Percentiles rank a stretch among this genome's conserved stretches.
These are phyloP conservation scores for Gnatocerus cornutus DNA, from an alignment of 2,888 invertebrate genomes.

Conservation along the genomic window DNA sequence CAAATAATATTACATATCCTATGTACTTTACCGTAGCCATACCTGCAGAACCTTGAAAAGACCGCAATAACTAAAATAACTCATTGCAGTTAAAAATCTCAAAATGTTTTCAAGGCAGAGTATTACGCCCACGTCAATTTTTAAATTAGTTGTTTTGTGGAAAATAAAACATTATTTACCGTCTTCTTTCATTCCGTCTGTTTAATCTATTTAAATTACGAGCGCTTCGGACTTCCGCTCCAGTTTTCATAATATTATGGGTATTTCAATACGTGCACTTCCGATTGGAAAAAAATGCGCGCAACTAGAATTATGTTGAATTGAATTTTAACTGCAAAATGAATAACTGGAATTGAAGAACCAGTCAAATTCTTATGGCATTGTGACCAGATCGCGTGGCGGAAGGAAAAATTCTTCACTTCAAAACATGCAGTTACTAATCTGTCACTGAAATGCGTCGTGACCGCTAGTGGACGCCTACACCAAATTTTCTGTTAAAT, in stretches of 20 bases:
- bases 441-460: no score
- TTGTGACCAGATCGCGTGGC: no score
- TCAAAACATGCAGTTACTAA: no score
- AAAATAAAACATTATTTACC: neutral
- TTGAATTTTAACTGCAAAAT: no score
- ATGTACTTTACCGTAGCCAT: neutral
- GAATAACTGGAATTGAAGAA: no score
- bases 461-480: no score
- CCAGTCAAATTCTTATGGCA: no score
- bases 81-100: neutral
- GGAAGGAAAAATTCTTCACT: no score
- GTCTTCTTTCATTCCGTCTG: neutral
- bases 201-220: slow-evolving; percentile 4
- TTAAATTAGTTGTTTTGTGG: neutral
- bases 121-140: neutral
- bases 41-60: neutral
- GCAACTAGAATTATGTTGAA: no score
- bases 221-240: neutral
- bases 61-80: neutral
- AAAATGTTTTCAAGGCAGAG: neutral
- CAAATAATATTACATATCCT: no score
- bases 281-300: no score
- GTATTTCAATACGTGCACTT: neutral
- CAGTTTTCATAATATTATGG: neutral
- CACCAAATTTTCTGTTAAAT: no score